Conservation (phyloP, 2,113 vertebrate genomes). For the Setophaga coronata region DNA sequence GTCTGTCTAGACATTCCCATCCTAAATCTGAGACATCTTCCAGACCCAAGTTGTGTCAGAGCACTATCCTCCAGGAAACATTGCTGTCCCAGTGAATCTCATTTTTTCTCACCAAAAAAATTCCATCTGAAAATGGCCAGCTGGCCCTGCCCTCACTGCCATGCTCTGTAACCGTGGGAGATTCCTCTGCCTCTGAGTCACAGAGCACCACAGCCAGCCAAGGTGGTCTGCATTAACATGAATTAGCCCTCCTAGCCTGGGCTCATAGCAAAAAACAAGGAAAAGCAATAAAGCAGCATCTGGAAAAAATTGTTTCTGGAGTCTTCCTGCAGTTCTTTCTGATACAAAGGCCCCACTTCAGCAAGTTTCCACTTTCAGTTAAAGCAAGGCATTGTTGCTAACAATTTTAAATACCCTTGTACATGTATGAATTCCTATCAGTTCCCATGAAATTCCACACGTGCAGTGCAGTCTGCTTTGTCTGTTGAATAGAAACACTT, state of each 20-base stretch:
- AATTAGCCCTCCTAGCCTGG: not conserved
- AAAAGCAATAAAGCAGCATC: not conserved
- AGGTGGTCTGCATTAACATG: not conserved
- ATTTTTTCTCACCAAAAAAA: not conserved
- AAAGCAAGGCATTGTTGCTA: accelerated
- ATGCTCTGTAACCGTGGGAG: not conserved
- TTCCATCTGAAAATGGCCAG: not conserved
- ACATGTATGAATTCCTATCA: not conserved
- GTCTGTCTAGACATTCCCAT: not conserved
- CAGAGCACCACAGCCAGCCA: not conserved
- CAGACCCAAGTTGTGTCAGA: not conserved
- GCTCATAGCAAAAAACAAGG: not conserved
- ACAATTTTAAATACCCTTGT: not conserved
- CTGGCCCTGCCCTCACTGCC: not conserved
- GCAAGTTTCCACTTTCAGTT: accelerated
- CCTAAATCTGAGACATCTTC: not conserved
- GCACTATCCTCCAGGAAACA: not conserved
- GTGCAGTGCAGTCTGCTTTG: not conserved
- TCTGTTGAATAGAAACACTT: not conserved
- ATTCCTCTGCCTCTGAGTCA: conserved; percentile 8
- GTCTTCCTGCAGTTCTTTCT: not conserved
- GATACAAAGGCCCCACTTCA: not conserved
- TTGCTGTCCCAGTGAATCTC: not conserved
- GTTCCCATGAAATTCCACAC: not conserved
- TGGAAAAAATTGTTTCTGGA: not conserved